Conservation (phyloP, 2,797 vertebrate species). For the Gephyroberyx darwinii region DNA sequence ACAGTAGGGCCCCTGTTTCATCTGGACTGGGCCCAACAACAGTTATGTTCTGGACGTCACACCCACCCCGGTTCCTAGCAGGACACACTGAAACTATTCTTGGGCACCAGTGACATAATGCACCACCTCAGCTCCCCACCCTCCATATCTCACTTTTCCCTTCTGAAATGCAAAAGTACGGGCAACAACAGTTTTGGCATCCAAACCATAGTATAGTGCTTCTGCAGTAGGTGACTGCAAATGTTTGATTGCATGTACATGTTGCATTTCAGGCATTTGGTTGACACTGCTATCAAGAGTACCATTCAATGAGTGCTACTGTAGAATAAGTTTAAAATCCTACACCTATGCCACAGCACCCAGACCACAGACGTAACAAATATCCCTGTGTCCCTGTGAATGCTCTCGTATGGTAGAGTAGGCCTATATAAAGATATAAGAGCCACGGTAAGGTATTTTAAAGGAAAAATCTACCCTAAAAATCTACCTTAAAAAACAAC, state of each 20-base stretch:
- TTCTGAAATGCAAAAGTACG: conserved; percentile 6
- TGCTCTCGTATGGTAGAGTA: too few species aligned
- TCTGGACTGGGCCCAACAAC: conserved; percentile 73
- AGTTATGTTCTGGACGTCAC: conserved; percentile 76
- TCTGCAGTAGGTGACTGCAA: conserved; percentile 32
- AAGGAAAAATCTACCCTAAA: too few species aligned
- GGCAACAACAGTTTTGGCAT: conserved; percentile 52
- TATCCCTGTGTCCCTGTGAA: too few species aligned
- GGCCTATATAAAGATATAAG: too few species aligned
- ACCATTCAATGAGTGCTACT: too few species aligned
- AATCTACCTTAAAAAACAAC: too few species aligned
- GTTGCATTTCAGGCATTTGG: conserved; percentile 3
- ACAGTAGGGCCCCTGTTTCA: conserved; percentile 83
- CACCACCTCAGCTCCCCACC: conserved; percentile 66
- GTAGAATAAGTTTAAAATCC: too few species aligned
- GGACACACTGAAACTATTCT: conserved; percentile 82
- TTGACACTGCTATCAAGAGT: not conserved
- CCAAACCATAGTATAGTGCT: conserved; percentile 41
- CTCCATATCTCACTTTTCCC: conserved; percentile 17
- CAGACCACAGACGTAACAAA: too few species aligned
- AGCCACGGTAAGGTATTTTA: too few species aligned
- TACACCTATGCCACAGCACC: too few species aligned
- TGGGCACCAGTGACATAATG: conserved; percentile 77
- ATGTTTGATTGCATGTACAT: conserved; percentile 2
- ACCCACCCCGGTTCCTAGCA: conserved; percentile 60